Evolutionary conservation across 2,113 vertebrate genomes (phyloP).

Genomic region (Pavo muticus): DNA sequence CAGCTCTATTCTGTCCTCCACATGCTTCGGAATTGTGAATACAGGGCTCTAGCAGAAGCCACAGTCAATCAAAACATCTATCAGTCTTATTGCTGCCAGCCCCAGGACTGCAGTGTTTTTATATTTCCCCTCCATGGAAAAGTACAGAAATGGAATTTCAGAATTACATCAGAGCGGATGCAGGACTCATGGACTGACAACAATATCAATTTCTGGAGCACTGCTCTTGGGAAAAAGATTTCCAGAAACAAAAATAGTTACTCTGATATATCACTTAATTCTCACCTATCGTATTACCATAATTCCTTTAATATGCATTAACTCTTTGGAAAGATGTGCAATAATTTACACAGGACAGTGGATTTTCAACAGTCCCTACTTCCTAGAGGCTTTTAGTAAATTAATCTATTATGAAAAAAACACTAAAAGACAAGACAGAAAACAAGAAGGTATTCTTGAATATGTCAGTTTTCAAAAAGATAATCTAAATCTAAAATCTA

Average conservation of each 20-base stretch:
- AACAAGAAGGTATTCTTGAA: not conserved
- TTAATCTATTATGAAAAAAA: not conserved
- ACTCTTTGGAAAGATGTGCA: not conserved
- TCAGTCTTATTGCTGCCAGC: not conserved
- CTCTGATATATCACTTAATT: not conserved
- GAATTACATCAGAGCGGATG: not conserved
- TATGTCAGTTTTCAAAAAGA: not conserved
- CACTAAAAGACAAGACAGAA: not conserved
- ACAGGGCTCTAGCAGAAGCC: not conserved
- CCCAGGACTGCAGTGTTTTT: accelerated
- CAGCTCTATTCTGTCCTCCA: slow-evolving; percentile 35
- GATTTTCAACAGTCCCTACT: not conserved
- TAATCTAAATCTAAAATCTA: not conserved
- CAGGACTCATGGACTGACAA: not conserved
- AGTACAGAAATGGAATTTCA: not conserved
- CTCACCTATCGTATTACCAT: not conserved
- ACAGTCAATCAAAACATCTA: not conserved
- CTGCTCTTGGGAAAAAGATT: not conserved
- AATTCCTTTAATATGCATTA: not conserved
- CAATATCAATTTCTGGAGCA: not conserved
- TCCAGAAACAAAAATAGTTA: not conserved
- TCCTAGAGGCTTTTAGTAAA: not conserved
- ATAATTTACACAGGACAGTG: not conserved
- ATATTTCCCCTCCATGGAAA: not conserved
- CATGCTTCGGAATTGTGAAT: not conserved